phyloP scores from a whole-genome alignment of 2,888 invertebrate species.

The Micoletzkya japonica region DNA sequence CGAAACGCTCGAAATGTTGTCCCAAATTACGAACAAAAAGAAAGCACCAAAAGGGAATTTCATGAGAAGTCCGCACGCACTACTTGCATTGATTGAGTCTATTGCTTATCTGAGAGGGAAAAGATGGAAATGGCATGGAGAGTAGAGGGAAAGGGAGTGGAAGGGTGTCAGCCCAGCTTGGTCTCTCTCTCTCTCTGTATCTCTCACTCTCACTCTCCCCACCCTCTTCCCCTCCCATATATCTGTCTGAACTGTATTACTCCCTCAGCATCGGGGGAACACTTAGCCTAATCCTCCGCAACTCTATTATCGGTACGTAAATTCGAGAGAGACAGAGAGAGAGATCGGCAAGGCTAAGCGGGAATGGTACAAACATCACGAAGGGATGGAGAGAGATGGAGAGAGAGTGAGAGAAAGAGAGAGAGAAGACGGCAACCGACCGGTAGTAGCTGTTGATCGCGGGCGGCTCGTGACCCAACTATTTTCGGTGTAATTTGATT shows the following conservation, averaged over 20 bases:
- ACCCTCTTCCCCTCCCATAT: not conserved
- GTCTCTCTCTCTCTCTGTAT: no score
- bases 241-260: no score
- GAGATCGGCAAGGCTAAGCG: no score
- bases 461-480: no score
- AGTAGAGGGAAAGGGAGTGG: not conserved
- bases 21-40: not conserved
- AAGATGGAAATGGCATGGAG: not conserved
- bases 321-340: no score
- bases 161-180: not conserved
- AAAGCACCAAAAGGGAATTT: not conserved
- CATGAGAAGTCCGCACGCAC: not conserved
- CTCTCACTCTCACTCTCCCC: not conserved
- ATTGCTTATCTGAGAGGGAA: not conserved
- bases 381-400: not conserved
- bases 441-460: no score
- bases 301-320: no score
- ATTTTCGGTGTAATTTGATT: no score
- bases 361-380: no score
- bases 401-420: conserved; percentile 1
- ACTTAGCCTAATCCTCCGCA: no score
- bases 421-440: no score
- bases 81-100: not conserved
- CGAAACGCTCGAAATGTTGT: not conserved
- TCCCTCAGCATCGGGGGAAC: no score